Conservation (phyloP, 2,113 vertebrate genomes). For the Dinomys branickii region DNA sequence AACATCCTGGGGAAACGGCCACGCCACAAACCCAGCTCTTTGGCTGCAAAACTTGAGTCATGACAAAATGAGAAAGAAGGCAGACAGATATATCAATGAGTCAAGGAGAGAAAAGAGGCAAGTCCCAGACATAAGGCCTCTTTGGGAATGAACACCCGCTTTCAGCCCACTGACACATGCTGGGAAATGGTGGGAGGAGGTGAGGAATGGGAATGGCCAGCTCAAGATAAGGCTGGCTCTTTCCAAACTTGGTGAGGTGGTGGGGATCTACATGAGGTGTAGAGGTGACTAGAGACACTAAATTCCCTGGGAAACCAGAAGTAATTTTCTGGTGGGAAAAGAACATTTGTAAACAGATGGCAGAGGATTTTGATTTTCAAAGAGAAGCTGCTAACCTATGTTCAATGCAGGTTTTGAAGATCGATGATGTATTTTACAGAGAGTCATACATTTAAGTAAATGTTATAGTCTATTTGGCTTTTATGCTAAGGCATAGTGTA, state of each 20-base stretch:
- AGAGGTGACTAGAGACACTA: accelerated
- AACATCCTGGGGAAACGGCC: background rate
- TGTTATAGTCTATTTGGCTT: background rate
- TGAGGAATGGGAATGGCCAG: accelerated
- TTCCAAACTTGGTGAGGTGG: background rate
- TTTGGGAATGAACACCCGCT: background rate
- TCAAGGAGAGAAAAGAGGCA: background rate
- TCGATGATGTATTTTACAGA: background rate
- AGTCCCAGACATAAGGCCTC: background rate
- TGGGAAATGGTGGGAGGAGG: background rate
- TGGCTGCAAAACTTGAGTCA: slow-evolving; percentile 37
- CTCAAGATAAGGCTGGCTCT: background rate
- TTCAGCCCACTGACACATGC: background rate
- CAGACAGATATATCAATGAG: background rate
- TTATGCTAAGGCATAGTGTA: background rate
- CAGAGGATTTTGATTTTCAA: background rate
- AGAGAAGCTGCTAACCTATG: background rate
- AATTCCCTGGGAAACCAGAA: background rate
- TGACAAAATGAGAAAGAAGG: background rate
- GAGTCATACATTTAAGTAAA: background rate
- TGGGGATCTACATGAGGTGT: accelerated
- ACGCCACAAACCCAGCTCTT: background rate
- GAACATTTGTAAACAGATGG: background rate
- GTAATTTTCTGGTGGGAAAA: background rate
- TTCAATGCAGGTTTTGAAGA: background rate